Base-by-base conservation (phyloP, 2,888 invertebrate genomes). In the Vesta saturnalis region DNA sequence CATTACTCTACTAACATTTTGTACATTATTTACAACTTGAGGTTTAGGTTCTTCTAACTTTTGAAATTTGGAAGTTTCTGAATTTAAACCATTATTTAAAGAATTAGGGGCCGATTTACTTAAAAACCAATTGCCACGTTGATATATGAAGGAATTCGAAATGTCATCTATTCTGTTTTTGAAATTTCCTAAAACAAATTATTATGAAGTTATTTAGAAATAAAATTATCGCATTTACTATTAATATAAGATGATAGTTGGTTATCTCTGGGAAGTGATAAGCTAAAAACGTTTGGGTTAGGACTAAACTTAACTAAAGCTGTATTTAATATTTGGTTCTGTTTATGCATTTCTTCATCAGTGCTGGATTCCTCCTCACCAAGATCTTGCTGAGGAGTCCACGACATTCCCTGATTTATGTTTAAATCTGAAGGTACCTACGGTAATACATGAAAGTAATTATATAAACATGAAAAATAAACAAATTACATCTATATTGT, bases 331-430 rank as follows among this genome's bases (percentile, higher is more conserved):
- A 76, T 66, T 56, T 78, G 80, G 1, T 79, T 23, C 58, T 75
- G 75, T 15, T 75, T 77, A 52, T 72, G 74, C 57, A 74, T 70
- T 35, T 77, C 77, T 62, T 83, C 83, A 59, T 83, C 83, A 43
- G 80, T 78, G 69, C 83, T 83, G 4, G 83, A 83, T 72, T 83
- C 83, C 23, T 83, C 82, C 61, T 70, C 92, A 39, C 88, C 91
- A n/a, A 95, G 86, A 82, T 95, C 95, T 80, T 94, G 94, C 77
- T 94, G 93, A 0, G 95, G 94, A 0, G 94, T 94, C 95, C 94
- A 95, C 0, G 90, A 85, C 49, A 84, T 74, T 16, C 77, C 78
- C 35, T 63, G 60, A 23, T 60, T 61, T 64, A 59, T 60, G 22
- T 55, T 67, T 18, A 61, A 54, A 16, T 60, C 64, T 30, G 55